Conservation (phyloP, 2,113 vertebrate genomes). For the Corythornis cristatus region DNA sequence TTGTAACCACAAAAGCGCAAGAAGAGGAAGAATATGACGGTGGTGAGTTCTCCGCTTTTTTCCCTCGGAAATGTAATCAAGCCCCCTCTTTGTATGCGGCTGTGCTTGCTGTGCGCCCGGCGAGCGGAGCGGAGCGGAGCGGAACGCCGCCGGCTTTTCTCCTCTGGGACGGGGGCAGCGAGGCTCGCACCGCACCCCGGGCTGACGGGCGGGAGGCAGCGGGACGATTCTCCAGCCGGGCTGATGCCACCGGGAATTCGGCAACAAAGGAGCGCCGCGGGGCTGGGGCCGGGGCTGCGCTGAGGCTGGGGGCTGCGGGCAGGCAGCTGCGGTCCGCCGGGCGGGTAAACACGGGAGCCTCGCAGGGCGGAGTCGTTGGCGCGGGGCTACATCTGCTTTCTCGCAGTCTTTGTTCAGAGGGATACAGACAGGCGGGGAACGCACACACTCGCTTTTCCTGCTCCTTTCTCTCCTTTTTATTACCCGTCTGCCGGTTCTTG, state of each 20-base stretch:
- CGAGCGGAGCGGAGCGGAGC: neutral
- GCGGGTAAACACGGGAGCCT: slow-evolving; percentile 35
- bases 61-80: neutral
- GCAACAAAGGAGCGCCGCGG: slow-evolving; percentile 20
- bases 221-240: neutral
- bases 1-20: slow-evolving; percentile 76
- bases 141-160: neutral
- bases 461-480: neutral
- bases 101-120: neutral
- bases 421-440: neutral
- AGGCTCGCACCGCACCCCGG: neutral
- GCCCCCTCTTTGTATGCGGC: neutral
- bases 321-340: neutral
- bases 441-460: neutral
- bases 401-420: slow-evolving; percentile 71
- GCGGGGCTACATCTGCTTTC: slow-evolving; percentile 42
- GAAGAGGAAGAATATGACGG: slow-evolving; percentile 75
- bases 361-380: slow-evolving; percentile 74
- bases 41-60: slow-evolving; percentile 72
- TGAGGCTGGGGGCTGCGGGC: no score
- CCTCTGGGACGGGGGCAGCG: neutral
- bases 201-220: neutral
- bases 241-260: neutral
- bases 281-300: neutral
- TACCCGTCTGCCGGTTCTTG: neutral